Base-by-base conservation (phyloP, 2,888 invertebrate genomes). In the Melanchra persicariae region DNA sequence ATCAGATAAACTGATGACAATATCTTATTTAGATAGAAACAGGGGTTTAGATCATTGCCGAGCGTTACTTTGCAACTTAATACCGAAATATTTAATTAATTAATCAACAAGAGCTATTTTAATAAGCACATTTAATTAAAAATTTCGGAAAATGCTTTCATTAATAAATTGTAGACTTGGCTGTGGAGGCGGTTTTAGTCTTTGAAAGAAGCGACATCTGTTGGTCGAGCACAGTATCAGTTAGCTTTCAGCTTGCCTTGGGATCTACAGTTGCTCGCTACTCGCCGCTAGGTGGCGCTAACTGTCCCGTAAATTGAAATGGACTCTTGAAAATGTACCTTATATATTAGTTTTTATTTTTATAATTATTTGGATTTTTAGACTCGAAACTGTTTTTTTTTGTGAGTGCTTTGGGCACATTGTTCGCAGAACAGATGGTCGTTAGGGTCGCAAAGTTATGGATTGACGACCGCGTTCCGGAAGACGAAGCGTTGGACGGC, bases 241-340 rank as follows among this genome's bases (percentile, higher is more conserved):
- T 58, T 40, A 58, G 61, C 22, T 6, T 17, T 26, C 26, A 15
- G 9, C 12, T 54, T 68, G 17, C 43, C 62, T 15, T n/a, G 30
- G 1, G 15, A 5, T n/a, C n/a, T 22, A 24, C 19, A 15, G 24
- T 49, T 72, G 9, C 1, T 52, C 22, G 51, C 73, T 77, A 85
- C 63, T 85, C 45, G 10, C 24, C 67, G 57, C 76, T 83, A 86
- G 85, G 60, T 85, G 87, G 74, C 78, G 70, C 47, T 65, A 43
- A 15, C 34, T 24, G 61, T 79, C 12, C 19, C 40, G 17, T 52
- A 51, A 78, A 22, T 54, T 40, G 4, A 17, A 34, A 22, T 43
- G 1, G 9, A n/a, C 17, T 22, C n/a, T n/a, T n/a, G n/a, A n/a
- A n/a, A n/a, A n/a, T n/a, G n/a, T n/a, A n/a, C n/a, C n/a, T n/a